Evolutionary conservation across 2,113 vertebrate species (phyloP), one percentile per base, ranked within the genome.

Genomic region (Galemys pyrenaicus): DNA sequence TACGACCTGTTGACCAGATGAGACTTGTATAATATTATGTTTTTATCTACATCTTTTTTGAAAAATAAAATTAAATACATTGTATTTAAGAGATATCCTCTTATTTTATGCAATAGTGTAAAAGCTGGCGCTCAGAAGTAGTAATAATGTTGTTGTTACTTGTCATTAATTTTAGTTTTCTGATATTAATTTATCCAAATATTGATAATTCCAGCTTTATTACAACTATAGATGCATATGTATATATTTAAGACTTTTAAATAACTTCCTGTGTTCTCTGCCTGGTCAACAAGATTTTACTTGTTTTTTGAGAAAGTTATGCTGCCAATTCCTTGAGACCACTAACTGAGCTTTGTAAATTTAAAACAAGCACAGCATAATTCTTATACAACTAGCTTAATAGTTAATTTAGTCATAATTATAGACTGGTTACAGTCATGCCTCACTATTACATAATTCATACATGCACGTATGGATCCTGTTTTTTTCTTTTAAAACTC

Each of bases 391-490:
- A 16, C 51, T 96, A 82, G 30, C 32, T 82, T 95, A 92, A 96
- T 32, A 60, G 65, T 91, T 96, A 93, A 95, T 92, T 65, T 92
- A 39, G 2, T n/a, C 17, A 96, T 97, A 96, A 87, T 86, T 98
- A 44, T 92, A 71, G 67, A 7, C 22, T 97, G 70, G 4, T 8
- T 74, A 77, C 6, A 91, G 93, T 92, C 64, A 87, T 97, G 73
- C 28, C 80, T 94, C 75, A 91, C 74, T 94, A 86, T 79, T 86
- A 94, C 24, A 94, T 95, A 95, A 88, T 89, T 96, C 44, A 95
- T 95, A 94, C 71, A 60, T 94, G 12, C 73, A 86, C 94, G 54
- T 96, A 95, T 92, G 68, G 83, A 90, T 89, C 88, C 0, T 92
- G 80, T 89, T 83, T 82, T 1, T 6, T 96, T 77, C 39, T 86